Percentiles rank a stretch among this genome's conserved stretches.
phyloP scores from a whole-genome alignment of 2,113 vertebrate species.

The Delphinapterus leucas region DNA sequence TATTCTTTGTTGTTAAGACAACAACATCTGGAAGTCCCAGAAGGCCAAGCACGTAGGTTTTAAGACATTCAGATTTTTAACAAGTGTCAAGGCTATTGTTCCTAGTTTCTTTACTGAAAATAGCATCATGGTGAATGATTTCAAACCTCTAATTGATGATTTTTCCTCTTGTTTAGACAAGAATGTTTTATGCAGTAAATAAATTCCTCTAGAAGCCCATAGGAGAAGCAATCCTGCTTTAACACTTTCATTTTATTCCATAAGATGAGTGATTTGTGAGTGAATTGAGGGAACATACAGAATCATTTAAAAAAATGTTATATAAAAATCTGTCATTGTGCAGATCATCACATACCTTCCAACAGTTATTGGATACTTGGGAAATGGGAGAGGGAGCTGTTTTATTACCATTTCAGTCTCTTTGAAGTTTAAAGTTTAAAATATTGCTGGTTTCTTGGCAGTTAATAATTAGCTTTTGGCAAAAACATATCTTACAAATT shows the following conservation, averaged over 20 bases:
- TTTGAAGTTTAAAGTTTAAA: conserved; percentile 13
- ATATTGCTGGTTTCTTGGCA: background rate
- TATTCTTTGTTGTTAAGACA: conserved; percentile 21
- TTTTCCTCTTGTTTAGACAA: conserved; percentile 41
- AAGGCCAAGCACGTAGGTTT: conserved; percentile 5
- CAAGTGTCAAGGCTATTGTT: background rate
- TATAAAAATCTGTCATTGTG: conserved; percentile 37
- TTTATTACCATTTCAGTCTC: conserved; percentile 42
- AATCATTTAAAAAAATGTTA: conserved; percentile 27
- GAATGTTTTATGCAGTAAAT: background rate
- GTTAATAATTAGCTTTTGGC: background rate
- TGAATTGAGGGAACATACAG: conserved; percentile 34
- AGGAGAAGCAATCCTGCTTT: background rate
- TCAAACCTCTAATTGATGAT: conserved; percentile 10
- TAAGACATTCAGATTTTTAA: conserved; percentile 32
- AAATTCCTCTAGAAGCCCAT: background rate
- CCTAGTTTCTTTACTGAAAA: conserved; percentile 17
- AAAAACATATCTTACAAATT: background rate
- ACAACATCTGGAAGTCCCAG: conserved; percentile 12
- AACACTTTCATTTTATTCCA: conserved; percentile 38
- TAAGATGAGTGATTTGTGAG: conserved; percentile 40
- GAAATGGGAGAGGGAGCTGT: background rate
- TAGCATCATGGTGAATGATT: conserved; percentile 29
- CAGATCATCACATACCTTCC: conserved; percentile 1
- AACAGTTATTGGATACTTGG: conserved; percentile 11